Conservation (phyloP, 2,797 vertebrate species). For the Poeciliopsis gracilis region DNA sequence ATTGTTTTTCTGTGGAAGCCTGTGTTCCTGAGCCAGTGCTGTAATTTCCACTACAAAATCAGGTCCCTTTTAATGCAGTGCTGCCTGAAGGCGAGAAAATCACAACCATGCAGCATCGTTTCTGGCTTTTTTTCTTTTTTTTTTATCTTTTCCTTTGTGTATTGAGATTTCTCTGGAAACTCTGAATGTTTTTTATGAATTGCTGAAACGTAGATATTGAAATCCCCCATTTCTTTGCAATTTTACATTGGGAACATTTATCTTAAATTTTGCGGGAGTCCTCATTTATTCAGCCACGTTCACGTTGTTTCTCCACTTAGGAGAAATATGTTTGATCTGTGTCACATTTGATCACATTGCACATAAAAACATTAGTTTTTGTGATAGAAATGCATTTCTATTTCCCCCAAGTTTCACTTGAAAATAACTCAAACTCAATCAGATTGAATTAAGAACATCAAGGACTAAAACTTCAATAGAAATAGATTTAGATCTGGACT, state of each 20-base stretch:
- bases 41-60: slow-evolving; percentile 1
- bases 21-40: slow-evolving; percentile 1
- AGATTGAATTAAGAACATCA: background rate
- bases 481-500: background rate
- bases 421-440: background rate
- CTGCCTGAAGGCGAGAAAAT: background rate
- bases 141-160: background rate
- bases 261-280: background rate
- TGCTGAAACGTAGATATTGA: background rate
- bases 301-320: background rate
- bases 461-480: background rate
- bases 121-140: background rate
- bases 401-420: background rate
- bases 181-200: slow-evolving; percentile 4
- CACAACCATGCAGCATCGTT: background rate
- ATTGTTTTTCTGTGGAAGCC: slow-evolving; percentile 3
- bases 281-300: background rate
- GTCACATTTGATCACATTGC: background rate
- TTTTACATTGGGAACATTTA: background rate
- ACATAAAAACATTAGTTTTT: background rate
- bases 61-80: slow-evolving; percentile 2
- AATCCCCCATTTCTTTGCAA: background rate
- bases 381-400: background rate
- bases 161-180: background rate
- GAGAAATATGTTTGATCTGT: background rate